These are phyloP conservation scores for Lonchura striata DNA, from an alignment of 2,113 vertebrate genomes.

Conservation along the genomic window DNA sequence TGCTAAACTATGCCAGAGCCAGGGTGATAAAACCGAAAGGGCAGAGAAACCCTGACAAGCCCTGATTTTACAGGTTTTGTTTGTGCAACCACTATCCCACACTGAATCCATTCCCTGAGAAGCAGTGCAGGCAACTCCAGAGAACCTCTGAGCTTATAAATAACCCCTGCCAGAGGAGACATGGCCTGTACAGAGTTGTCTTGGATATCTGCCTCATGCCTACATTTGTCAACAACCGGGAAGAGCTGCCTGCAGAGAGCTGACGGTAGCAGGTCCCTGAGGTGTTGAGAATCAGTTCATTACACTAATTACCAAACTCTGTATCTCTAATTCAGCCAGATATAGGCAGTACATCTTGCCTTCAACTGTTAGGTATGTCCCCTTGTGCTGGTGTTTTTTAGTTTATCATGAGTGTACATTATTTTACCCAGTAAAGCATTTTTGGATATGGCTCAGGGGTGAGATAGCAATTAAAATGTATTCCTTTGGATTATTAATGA, in stretches of 20 bases:
- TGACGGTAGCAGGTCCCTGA: not conserved
- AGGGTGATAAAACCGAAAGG: not conserved
- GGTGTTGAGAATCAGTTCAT: not conserved
- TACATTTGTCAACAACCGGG: slow-evolving; percentile 2
- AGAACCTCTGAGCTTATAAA: not conserved
- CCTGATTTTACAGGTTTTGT: not conserved
- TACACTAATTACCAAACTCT: not conserved
- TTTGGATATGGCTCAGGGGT: not conserved
- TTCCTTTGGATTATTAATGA: not conserved
- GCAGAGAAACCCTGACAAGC: not conserved
- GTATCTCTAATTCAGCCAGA: not conserved
- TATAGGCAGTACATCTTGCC: not conserved
- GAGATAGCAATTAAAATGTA: not conserved
- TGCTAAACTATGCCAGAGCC: not conserved
- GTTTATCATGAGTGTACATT: not conserved
- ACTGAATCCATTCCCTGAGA: not conserved
- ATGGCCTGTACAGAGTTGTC: not conserved
- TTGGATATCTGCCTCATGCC: not conserved
- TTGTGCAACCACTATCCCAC: not conserved
- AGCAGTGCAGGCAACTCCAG: not conserved
- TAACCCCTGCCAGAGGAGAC: not conserved
- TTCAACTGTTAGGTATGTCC: not conserved
- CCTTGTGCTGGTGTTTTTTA: not conserved
- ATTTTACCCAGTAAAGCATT: not conserved
- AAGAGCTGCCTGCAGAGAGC: slow-evolving; percentile 27